Evolutionary conservation across 2,888 invertebrate species (phyloP).

Genomic region (Pelosia muscerda): DNA sequence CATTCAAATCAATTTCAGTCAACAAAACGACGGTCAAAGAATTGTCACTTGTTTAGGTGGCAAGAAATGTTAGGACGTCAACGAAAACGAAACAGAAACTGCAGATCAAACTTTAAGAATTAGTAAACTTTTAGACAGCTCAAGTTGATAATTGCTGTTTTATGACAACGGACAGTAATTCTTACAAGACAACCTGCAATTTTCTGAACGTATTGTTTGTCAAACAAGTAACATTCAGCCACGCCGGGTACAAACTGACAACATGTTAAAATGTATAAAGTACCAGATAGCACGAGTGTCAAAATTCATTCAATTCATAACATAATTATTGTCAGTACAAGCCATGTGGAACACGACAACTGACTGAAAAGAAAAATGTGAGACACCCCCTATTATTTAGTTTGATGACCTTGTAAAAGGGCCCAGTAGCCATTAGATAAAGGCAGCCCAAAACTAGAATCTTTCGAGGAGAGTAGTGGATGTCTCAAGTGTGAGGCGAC

Average conservation of each 20-base stretch:
- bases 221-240: neutral
- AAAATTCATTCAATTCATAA: too few species aligned
- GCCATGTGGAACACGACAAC: neutral
- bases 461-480: neutral
- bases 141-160: neutral
- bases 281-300: too few species aligned
- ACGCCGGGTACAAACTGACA: too few species aligned
- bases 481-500: neutral
- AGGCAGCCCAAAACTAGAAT: neutral
- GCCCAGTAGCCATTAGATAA: neutral
- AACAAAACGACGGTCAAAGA: too few species aligned
- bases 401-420: neutral
- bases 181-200: constrained; percentile 13
- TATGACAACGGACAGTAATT: neutral
- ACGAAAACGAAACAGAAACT: neutral
- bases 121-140: neutral
- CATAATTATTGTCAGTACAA: neutral
- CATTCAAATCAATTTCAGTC: too few species aligned
- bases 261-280: too few species aligned
- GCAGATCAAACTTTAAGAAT: constrained; percentile 10
- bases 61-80: neutral
- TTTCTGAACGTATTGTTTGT: neutral
- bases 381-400: neutral
- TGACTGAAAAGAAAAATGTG: neutral
- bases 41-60: too few species aligned